Evolutionary conservation across 2,113 vertebrate genomes (phyloP).

Genomic region (Indri indri): DNA sequence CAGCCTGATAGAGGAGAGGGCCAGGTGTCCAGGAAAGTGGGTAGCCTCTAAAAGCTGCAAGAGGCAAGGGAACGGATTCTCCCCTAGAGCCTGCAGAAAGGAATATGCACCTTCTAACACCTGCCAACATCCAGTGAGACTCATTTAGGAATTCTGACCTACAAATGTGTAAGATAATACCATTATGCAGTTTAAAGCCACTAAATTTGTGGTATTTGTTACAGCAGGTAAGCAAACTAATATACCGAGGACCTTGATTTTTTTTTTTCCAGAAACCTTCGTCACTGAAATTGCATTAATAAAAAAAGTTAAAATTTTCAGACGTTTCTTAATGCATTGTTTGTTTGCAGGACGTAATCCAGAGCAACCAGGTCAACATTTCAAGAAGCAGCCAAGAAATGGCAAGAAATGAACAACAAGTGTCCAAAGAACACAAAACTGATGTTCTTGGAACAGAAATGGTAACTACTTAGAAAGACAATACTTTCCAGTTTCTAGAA

Average conservation of each 20-base stretch:
- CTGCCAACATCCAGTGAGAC: not conserved
- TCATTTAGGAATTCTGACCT: not conserved
- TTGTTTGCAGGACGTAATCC: constrained; percentile 85
- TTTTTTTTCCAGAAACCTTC: not conserved
- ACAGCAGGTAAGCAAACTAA: not conserved
- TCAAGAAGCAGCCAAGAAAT: constrained; percentile 78
- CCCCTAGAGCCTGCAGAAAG: not conserved
- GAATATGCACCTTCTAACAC: not conserved
- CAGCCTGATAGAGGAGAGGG: not conserved
- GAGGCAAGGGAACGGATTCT: not conserved
- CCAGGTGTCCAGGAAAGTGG: not conserved
- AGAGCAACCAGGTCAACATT: constrained; percentile 83
- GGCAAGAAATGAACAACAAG: constrained; percentile 78
- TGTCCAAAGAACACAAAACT: constrained; percentile 81
- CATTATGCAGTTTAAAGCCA: not conserved
- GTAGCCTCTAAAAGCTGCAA: not conserved
- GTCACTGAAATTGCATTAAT: constrained; percentile 7
- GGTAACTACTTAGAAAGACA: constrained; percentile 83
- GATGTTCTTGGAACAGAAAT: constrained; percentile 84
- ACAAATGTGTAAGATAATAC: not conserved
- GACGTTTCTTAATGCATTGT: constrained; percentile 51
- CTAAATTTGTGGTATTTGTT: not conserved
- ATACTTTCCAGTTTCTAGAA: constrained; percentile 11
- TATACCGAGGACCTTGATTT: not conserved
- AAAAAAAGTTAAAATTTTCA: not conserved